A percentile compares a stretch with the other conserved stretches of the same genome.
Conservation (phyloP, 2,797 vertebrate genomes). For the Rhynchotus rufescens region DNA sequence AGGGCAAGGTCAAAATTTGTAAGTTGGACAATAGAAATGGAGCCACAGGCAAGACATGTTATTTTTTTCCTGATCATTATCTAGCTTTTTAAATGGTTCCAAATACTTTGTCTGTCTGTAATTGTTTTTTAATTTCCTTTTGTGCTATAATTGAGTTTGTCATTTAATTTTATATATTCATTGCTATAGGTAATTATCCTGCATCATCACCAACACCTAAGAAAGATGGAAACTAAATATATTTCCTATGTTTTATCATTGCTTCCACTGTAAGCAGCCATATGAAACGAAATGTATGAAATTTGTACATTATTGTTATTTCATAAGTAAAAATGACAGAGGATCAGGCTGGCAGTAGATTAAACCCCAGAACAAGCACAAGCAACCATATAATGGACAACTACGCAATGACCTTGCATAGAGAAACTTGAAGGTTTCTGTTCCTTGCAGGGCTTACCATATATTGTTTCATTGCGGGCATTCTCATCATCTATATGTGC, state of each 20-base stretch:
- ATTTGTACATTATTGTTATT: neutral
- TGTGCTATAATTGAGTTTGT: neutral
- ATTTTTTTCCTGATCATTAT: neutral
- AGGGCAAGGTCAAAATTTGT: conserved; percentile 1
- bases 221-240: neutral
- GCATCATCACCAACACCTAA: neutral
- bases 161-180: neutral
- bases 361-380: neutral
- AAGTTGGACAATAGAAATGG: neutral
- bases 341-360: neutral
- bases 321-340: neutral
- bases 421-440: neutral
- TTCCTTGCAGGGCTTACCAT: neutral
- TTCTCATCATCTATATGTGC: neutral
- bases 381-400: neutral
- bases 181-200: neutral
- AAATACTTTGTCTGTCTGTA: neutral
- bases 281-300: neutral
- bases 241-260: neutral
- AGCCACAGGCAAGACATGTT: neutral
- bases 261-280: neutral
- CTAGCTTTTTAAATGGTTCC: neutral
- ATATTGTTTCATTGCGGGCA: neutral
- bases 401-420: too few relatives aligned
- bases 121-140: neutral